Evolutionary conservation across 2,113 vertebrate genomes (phyloP).

Genomic region (Mohoua ochrocephala): DNA sequence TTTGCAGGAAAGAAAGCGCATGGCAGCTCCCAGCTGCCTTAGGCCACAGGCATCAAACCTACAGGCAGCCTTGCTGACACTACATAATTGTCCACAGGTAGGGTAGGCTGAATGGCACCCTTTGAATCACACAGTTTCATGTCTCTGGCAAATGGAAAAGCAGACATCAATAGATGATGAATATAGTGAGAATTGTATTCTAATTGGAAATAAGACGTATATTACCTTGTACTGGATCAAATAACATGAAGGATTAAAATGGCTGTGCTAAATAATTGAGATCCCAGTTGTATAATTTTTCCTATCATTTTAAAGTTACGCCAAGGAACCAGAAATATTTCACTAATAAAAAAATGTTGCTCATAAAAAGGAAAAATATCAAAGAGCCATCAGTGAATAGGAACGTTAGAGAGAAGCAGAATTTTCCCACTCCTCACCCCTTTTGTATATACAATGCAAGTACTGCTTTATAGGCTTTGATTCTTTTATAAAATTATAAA

Average conservation of each 20-base stretch:
- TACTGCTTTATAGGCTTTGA: background rate
- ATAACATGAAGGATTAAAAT: constrained; percentile 65
- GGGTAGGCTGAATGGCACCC: constrained; percentile 44
- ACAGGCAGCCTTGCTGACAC: constrained; percentile 7
- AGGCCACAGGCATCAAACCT: background rate
- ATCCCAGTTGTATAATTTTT: constrained; percentile 57
- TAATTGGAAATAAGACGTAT: constrained; percentile 60
- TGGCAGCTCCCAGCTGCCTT: constrained; percentile 20
- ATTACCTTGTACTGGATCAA: constrained; percentile 61
- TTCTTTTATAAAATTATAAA: background rate
- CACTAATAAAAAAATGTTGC: constrained; percentile 34
- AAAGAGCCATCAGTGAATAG: background rate
- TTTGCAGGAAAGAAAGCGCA: background rate
- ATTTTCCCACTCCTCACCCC: background rate
- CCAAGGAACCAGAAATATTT: constrained; percentile 26
- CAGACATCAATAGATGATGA: constrained; percentile 54
- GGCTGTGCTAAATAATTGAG: constrained; percentile 63
- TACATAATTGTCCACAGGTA: constrained; percentile 42
- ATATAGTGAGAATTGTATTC: constrained; percentile 61
- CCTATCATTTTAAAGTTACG: constrained; percentile 49
- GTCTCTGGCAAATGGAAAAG: constrained; percentile 53
- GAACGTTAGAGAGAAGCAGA: background rate
- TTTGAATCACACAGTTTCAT: constrained; percentile 61
- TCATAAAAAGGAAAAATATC: constrained; percentile 28
- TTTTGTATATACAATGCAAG: background rate